Conservation (phyloP, 2,113 vertebrate genomes). For the Pipra filicauda region DNA sequence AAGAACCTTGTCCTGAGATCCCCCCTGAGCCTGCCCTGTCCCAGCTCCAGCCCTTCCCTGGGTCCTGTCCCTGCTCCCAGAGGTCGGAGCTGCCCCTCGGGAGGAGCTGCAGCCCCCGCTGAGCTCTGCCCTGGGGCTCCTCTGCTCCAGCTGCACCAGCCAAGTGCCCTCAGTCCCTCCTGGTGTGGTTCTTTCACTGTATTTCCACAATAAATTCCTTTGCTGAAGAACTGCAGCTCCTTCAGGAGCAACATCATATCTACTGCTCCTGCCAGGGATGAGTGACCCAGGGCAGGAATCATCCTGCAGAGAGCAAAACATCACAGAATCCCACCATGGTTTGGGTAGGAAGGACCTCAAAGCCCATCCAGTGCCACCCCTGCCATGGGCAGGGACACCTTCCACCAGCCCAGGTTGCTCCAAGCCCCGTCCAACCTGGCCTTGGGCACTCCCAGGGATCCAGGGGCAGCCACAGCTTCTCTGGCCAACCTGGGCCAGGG, state of each 20-base stretch:
- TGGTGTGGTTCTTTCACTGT: not conserved
- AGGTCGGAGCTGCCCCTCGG: too few species aligned
- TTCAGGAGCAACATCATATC: not conserved
- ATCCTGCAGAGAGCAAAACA: not conserved
- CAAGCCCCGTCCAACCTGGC: too few species aligned
- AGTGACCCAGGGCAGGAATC: not conserved
- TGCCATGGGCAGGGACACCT: not conserved
- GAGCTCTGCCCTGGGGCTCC: not conserved
- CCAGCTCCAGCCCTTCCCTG: not conserved
- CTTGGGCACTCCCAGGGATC: too few species aligned
- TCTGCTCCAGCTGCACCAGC: not conserved
- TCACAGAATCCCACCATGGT: not conserved
- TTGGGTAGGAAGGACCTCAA: not conserved
- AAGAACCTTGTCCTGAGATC: not conserved
- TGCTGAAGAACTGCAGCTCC: not conserved
- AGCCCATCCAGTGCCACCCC: not conserved
- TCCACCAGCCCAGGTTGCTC: not conserved
- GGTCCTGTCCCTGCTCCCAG: not conserved
- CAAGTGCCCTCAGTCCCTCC: not conserved
- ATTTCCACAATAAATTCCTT: not conserved
- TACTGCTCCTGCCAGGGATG: not conserved
- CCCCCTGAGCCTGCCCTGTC: rapidly evolving
- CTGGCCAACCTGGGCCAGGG: not conserved
- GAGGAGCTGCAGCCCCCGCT: not conserved
- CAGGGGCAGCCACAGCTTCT: too few species aligned